Base-by-base conservation (phyloP, 1,140 invertebrate genomes). In the Ganaspis sp. region DNA sequence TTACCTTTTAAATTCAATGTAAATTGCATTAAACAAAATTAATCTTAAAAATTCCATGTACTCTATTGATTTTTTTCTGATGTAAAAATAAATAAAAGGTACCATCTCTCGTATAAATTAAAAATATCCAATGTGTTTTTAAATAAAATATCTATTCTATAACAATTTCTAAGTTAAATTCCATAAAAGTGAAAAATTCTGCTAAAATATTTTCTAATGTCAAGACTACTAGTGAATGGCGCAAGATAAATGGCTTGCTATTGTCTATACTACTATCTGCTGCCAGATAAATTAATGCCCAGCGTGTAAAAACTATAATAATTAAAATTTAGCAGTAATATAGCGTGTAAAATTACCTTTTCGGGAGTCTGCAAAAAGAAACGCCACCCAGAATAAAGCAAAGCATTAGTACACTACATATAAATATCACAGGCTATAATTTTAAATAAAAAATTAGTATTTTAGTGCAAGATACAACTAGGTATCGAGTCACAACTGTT, bases 351-450 rank as follows among this genome's bases (percentile, higher is more conserved):
- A 81, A 85, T 91, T 91, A 91, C 90, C 90, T 91, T 90, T 91
- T 91, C 70, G 90, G 90, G 88, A 91, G 90, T 91, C 90, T 91
- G 90, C 87, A 84, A 80, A 88, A 88, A 88, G 85, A 87, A 87
- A 90, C 87, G 84, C 88, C 90, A 90, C 89, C 89, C 86, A 91
- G 85, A 89, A 91, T 87, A 84, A 91, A 91, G 89, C 88, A 89
- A 90, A 87, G 89, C 86, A 90, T 91, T 87, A 88, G 81, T 88
- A 42, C 76, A 79, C 81, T 78, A 75, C 72, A 75, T 11, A 80
- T 81, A 17, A 76, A 69, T 85, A 83, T 78, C 69, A 84, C 38
- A 21, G 38, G 23, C 34, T 74, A 54, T 49, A 49, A 49, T n/a
- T 73, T 53, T 26, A 53, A 37, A 34, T 40, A 26, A 72, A 45